These are phyloP conservation scores for Myotis yumanensis DNA, from an alignment of 2,113 vertebrate species.

Conservation along the genomic window DNA sequence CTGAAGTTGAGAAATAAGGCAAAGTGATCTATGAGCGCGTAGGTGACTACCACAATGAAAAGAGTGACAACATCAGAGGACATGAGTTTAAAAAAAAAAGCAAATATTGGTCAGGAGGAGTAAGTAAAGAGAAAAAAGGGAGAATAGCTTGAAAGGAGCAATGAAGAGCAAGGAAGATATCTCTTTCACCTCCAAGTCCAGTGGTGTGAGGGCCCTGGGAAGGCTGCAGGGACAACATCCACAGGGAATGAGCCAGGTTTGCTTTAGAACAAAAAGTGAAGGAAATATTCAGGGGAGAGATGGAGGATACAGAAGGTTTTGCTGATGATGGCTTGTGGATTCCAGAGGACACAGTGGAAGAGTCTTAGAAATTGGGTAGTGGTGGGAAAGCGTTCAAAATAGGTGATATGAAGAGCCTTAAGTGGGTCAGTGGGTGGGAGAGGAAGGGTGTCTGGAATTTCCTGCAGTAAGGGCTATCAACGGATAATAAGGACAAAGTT, in stretches of 20 bases:
- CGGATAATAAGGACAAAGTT: neutral
- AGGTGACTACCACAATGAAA: neutral
- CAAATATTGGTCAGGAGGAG: neutral
- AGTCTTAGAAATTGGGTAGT: neutral
- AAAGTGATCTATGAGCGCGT: neutral
- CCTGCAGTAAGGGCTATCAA: neutral
- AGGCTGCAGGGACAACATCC: neutral
- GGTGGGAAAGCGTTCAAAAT: neutral
- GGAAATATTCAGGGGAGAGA: neutral
- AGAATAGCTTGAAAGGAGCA: neutral
- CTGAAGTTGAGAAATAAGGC: conserved; percentile 22
- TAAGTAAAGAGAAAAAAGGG: neutral
- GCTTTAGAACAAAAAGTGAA: neutral
- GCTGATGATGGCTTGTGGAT: neutral
- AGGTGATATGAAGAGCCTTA: neutral
- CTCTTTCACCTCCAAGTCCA: neutral
- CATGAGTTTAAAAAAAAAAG: neutral
- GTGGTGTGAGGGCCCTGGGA: neutral
- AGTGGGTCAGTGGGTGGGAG: neutral
- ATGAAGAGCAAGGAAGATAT: neutral
- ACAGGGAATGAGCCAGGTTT: neutral
- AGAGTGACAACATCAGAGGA: neutral
- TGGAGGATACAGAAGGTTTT: neutral
- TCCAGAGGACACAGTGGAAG: neutral
- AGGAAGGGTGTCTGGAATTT: neutral